phyloP scores from a whole-genome alignment of 2,797 vertebrate genomes.

The Lophius americanus region DNA sequence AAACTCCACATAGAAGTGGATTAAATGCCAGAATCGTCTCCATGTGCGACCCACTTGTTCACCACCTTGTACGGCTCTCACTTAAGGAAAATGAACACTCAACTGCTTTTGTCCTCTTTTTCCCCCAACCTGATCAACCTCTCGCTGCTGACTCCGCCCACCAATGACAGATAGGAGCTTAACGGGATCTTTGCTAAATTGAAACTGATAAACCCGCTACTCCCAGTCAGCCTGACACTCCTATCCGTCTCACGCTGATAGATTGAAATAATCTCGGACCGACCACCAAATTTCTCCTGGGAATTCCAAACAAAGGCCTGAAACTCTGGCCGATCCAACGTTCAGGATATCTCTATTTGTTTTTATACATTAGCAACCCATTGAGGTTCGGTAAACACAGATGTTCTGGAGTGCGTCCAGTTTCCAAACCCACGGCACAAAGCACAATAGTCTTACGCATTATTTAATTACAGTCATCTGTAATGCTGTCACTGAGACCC shows the following conservation, averaged over 20 bases:
- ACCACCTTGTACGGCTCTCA: no score
- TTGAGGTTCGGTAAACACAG: conserved; percentile 74
- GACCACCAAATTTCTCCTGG: conserved; percentile 52
- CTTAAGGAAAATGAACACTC: no score
- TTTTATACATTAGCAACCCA: conserved; percentile 70
- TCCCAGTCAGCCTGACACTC: conserved; percentile 38
- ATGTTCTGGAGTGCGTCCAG: conserved; percentile 73
- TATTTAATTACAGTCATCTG: conserved; percentile 72
- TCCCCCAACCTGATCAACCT: no score
- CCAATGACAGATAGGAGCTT: conserved; percentile 49
- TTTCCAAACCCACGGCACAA: conserved; percentile 64
- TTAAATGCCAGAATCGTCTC: no score
- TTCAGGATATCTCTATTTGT: conserved; percentile 73
- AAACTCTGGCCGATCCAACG: conserved; percentile 54
- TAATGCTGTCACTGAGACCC: conserved; percentile 69
- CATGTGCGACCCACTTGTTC: no score
- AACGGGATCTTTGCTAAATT: conserved; percentile 47
- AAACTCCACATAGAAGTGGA: no score
- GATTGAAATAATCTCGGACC: conserved; percentile 61
- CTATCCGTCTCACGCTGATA: conserved; percentile 44
- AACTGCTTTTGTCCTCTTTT: no score
- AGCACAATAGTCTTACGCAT: conserved; percentile 68
- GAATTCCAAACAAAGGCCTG: conserved; percentile 57
- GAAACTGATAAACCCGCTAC: conserved; percentile 65
- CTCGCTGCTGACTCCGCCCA: conserved; percentile 33